Evolutionary conservation across 2,888 invertebrate genomes (phyloP).

Genomic region (Lymantria dispar): DNA sequence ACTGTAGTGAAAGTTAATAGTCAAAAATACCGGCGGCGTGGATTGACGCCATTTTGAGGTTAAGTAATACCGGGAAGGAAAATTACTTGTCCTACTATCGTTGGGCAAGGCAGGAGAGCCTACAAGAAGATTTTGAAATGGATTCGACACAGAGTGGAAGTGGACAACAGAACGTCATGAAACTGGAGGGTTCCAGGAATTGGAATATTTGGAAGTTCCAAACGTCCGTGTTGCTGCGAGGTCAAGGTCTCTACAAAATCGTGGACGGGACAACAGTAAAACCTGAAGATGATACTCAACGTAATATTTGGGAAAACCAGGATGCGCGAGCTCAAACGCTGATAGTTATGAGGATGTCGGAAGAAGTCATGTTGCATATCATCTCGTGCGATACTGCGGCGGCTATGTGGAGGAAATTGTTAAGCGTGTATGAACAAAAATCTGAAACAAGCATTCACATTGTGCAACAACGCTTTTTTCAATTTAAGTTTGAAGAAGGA

Average conservation of each 20-base stretch:
- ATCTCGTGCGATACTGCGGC: constrained; percentile 28
- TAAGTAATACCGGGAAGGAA: constrained; percentile 1
- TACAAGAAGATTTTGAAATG: not conserved
- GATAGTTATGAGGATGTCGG: constrained; percentile 33
- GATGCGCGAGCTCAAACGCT: constrained; percentile 35
- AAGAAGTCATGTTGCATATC: constrained; percentile 35
- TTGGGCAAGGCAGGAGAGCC: not conserved
- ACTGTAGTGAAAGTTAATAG: not conserved
- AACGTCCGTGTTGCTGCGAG: constrained; percentile 3
- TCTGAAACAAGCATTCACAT: constrained; percentile 11
- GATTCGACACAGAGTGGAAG: not conserved
- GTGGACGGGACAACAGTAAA: constrained; percentile 2
- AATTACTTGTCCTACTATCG: constrained; percentile 1
- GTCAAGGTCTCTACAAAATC: constrained; percentile 5
- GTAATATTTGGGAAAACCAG: not conserved
- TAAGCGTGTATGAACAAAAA: constrained; percentile 42
- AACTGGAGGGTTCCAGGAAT: constrained; percentile 1
- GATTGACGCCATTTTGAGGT: not conserved
- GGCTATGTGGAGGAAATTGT: constrained; percentile 39
- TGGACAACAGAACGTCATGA: not conserved
- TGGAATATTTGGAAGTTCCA: constrained; percentile 7
- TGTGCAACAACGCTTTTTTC: constrained; percentile 42
- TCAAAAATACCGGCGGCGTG: not conserved
- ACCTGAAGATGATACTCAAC: not conserved
- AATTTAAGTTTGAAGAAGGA: constrained; percentile 13